These are phyloP conservation scores for Pelobates cultripes DNA, from an alignment of 2,797 vertebrate species.

Conservation along the genomic window DNA sequence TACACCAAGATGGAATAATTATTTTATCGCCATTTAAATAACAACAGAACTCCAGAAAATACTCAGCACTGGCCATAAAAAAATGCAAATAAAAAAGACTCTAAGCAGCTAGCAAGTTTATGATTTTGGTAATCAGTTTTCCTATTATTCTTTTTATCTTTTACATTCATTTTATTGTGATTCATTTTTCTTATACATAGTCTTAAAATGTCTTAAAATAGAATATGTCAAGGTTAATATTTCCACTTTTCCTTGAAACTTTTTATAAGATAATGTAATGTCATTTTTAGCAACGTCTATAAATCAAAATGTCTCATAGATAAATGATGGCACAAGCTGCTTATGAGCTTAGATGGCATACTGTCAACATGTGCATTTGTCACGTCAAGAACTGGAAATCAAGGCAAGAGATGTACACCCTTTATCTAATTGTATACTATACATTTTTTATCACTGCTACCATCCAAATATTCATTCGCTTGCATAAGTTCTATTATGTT, in stretches of 20 bases:
- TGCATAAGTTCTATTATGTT: slow-evolving; percentile 48
- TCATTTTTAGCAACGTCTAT: slow-evolving; percentile 65
- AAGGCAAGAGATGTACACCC: slow-evolving; percentile 36
- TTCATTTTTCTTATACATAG: too few relatives aligned
- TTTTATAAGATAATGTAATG: slow-evolving; percentile 63
- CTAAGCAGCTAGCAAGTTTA: too few relatives aligned
- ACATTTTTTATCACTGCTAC: slow-evolving; percentile 45
- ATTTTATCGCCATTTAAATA: too few relatives aligned
- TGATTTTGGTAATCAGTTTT: too few relatives aligned
- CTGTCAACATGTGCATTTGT: slow-evolving; percentile 54
- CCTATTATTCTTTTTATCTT: too few relatives aligned
- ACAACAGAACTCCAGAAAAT: too few relatives aligned
- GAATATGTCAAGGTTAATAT: slow-evolving; percentile 50
- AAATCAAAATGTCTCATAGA: slow-evolving; percentile 66
- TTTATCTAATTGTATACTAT: slow-evolving; percentile 55
- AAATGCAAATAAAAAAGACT: too few relatives aligned
- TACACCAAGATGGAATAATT: too few relatives aligned
- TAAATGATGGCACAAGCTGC: slow-evolving; percentile 42
- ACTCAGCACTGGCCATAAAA: too few relatives aligned
- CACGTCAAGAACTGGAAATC: slow-evolving; percentile 46
- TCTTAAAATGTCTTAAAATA: not conserved
- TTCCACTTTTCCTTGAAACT: slow-evolving; percentile 61
- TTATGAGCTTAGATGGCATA: slow-evolving; percentile 47
- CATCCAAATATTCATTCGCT: slow-evolving; percentile 47
- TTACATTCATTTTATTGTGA: too few relatives aligned